Evolutionary conservation across 1,140 invertebrate species (phyloP).

Genomic region (Drosophila melanogaster): DNA sequence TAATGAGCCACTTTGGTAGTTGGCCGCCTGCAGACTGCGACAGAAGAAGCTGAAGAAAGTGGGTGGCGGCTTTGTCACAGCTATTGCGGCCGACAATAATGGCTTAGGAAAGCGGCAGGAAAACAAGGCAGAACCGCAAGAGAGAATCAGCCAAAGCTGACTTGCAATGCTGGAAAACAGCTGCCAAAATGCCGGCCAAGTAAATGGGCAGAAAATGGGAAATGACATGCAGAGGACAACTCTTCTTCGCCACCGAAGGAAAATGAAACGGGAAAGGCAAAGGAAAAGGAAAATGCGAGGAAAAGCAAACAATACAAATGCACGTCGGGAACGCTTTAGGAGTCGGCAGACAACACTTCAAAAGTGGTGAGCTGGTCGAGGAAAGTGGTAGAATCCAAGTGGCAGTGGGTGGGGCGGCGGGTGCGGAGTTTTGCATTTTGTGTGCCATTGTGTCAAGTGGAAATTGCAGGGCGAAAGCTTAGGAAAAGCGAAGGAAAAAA

Average conservation of each 20-base stretch:
- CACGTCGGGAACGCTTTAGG: slow-evolving; percentile 62
- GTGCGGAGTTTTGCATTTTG: slow-evolving; percentile 74
- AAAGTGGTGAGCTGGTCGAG: neutral
- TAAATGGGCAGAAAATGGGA: slow-evolving; percentile 51
- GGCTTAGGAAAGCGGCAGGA: slow-evolving; percentile 46
- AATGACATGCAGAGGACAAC: slow-evolving; percentile 64
- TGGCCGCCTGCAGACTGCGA: neutral
- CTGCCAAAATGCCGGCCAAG: slow-evolving; percentile 63
- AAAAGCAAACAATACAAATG: slow-evolving; percentile 40
- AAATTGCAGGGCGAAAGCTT: slow-evolving; percentile 69
- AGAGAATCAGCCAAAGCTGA: slow-evolving; percentile 47
- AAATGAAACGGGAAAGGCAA: neutral
- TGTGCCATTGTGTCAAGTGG: slow-evolving; percentile 81
- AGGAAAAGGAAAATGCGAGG: slow-evolving; percentile 27
- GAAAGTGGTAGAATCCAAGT: neutral
- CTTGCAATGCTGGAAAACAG: slow-evolving; percentile 58
- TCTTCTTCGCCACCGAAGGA: slow-evolving; percentile 11
- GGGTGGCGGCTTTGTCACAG: slow-evolving; percentile 15
- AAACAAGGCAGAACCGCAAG: slow-evolving; percentile 1
- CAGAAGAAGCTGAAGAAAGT: neutral
- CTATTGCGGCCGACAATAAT: slow-evolving; percentile 72
- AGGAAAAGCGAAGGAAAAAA: slow-evolving; percentile 60
- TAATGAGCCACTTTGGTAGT: neutral
- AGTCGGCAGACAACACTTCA: slow-evolving; percentile 45
- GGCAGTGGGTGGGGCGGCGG: neutral